A percentile compares a stretch with the other conserved stretches of the same genome.
These are phyloP conservation scores for Lysiphlebus fabarum DNA, from an alignment of 1,140 invertebrate genomes.

Conservation along the genomic window DNA sequence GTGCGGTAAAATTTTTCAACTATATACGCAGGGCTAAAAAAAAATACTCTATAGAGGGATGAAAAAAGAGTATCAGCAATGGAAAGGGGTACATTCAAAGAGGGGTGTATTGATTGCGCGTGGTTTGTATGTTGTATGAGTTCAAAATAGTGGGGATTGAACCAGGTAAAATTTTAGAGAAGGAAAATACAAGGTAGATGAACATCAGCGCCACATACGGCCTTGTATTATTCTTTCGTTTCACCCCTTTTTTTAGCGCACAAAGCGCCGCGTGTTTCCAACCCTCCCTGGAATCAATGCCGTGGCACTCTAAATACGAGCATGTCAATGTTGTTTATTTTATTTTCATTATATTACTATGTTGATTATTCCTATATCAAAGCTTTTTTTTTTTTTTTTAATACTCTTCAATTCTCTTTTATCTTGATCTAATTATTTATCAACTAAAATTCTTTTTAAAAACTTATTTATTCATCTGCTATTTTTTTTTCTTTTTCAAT, in stretches of 20 bases:
- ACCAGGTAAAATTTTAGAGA: neutral
- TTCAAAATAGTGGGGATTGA: neutral
- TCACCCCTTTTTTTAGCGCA: constrained; percentile 6
- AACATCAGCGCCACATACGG: constrained; percentile 27
- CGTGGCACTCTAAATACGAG: constrained; percentile 3
- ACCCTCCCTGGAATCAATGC: constrained; percentile 19
- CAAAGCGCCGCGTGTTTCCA: constrained; percentile 12
- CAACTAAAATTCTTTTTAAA: too few species aligned
- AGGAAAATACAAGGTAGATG: constrained; percentile 25
- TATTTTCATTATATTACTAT: neutral
- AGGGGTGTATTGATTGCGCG: constrained; percentile 47
- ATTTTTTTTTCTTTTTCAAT: too few species aligned
- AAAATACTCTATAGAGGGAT: neutral
- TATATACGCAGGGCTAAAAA: constrained; percentile 2
- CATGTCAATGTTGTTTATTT: constrained; percentile 1
- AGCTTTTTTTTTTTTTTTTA: too few species aligned
- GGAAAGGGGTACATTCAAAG: constrained; percentile 19
- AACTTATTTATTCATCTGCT: too few species aligned
- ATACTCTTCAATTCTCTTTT: too few species aligned
- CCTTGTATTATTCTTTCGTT: constrained; percentile 25
- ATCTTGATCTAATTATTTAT: too few species aligned
- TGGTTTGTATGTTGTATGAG: neutral
- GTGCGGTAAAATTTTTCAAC: constrained; percentile 9
- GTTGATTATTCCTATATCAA: neutral
- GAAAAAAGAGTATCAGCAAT: constrained; percentile 3